Base-by-base conservation (phyloP, 2,113 vertebrate genomes). In the Diphyllodes magnificus region DNA sequence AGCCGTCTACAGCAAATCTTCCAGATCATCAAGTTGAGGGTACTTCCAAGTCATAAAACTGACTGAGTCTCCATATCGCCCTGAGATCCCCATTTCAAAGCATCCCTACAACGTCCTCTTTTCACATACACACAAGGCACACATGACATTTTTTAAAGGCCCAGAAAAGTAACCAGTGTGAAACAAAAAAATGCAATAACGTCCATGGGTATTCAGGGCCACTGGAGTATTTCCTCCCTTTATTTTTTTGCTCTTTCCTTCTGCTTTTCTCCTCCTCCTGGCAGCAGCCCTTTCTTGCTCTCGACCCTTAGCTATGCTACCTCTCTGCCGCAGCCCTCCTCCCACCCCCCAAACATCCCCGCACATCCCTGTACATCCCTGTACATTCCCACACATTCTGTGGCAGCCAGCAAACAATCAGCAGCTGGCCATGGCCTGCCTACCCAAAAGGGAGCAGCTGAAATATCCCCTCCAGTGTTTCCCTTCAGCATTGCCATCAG, bases 141-240 rank as follows among this genome's bases (percentile, higher is more conserved):
- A 2, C 21, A 20, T 0, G 0, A 16, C 2, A 1, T 42, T 79
- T 76, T 84, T 37, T 39, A 64, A 84, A 82, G 0, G 2, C 6
- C 6, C 19, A 1, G 84, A 73, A 89, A 82, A 91, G 22, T 15
- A 65, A 61, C 18, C 25, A 22, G 16, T 8, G 33, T 16, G n/a
- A 91, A 93, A 84, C 3, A 2, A 92, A 92, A 92, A 95, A 79
- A 53, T 27, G 22, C 0, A 1, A 31, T 14, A 23, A 79, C 65
- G 15, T 44, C 27, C 22, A n/a, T 3, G 27, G 65, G 18, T 79
- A 51, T 82, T 20, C 42, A 20, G 44, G 25, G n/a, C 65, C 27
- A 28, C 37, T 24, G 30, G 16, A 53, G 4, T 30, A 61, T 65
- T 91, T 89, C 39, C 45, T 65, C 30, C 28, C 17, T 61, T 60